phyloP scores from a whole-genome alignment of 2,113 vertebrate genomes.

The Pelusios castaneus region DNA sequence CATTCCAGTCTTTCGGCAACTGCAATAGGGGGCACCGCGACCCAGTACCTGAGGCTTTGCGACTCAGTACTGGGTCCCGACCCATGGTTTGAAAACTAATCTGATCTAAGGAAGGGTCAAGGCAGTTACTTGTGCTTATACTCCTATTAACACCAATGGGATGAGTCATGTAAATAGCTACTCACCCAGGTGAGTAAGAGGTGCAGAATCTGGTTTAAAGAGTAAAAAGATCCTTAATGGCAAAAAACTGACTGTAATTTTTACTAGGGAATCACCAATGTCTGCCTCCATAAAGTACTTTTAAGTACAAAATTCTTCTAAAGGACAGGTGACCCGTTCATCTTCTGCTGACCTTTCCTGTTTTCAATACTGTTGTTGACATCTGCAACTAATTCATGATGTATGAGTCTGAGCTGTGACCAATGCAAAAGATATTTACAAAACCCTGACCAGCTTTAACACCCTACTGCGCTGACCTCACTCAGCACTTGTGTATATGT shows the following conservation, averaged over 20 bases:
- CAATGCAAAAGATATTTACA: constrained; percentile 71
- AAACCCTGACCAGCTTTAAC: constrained; percentile 17
- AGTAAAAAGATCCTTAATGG: background rate
- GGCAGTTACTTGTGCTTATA: background rate
- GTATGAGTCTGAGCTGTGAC: constrained; percentile 68
- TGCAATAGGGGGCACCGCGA: too few relatives aligned
- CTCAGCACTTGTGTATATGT: background rate
- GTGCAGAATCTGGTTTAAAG: background rate
- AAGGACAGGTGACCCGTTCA: constrained; percentile 48
- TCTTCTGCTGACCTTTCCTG: constrained; percentile 70
- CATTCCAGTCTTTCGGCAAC: too few relatives aligned
- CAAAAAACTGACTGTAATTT: background rate
- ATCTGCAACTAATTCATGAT: constrained; percentile 77
- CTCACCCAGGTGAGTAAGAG: background rate
- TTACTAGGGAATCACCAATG: background rate
- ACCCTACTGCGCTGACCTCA: constrained; percentile 27
- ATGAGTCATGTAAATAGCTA: background rate
- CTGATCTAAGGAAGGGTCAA: background rate
- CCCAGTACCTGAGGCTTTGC: too few relatives aligned
- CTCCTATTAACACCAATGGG: background rate
- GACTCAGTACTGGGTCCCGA: too few relatives aligned
- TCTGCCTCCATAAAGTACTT: constrained; percentile 34
- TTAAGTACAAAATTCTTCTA: constrained; percentile 72
- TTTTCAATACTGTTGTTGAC: constrained; percentile 68
- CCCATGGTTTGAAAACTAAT: too few relatives aligned